Conservation (phyloP, 2,113 vertebrate species). For the Hassar affinis region DNA sequence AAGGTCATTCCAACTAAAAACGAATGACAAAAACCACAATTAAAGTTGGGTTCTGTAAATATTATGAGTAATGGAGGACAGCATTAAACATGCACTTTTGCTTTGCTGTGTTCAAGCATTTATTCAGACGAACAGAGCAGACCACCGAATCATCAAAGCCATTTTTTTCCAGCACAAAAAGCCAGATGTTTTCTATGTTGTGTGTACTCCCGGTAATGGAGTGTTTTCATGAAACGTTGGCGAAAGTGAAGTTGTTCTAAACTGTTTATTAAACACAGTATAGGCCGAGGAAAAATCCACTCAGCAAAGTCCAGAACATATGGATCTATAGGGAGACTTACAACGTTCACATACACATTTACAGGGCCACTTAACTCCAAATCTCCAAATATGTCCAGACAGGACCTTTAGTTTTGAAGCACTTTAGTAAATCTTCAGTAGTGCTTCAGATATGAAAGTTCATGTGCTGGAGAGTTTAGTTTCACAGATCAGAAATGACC, state of each 20-base stretch:
- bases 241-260: conserved; percentile 59
- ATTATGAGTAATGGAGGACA: conserved; percentile 56
- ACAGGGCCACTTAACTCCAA: not conserved
- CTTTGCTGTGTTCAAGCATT: conserved; percentile 45
- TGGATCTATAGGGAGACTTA: conserved; percentile 15
- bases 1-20: conserved; percentile 50
- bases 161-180: conserved; percentile 34
- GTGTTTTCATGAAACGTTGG: conserved; percentile 55
- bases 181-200: conserved; percentile 57
- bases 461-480: not conserved
- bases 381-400: not conserved
- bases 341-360: conserved; percentile 18
- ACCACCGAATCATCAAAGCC: conserved; percentile 53
- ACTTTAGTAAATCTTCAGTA: not conserved
- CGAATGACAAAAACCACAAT: conserved; percentile 57
- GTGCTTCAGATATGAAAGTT: not conserved
- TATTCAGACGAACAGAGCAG: conserved; percentile 47
- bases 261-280: conserved; percentile 60
- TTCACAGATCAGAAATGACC: not conserved
- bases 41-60: conserved; percentile 59
- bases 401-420: not conserved
- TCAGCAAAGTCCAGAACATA: conserved; percentile 41
- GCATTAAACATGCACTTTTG: conserved; percentile 57
- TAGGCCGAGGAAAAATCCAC: conserved; percentile 43
- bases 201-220: conserved; percentile 56